Base-by-base conservation (phyloP, 1,140 invertebrate genomes). In the Drosophila miranda region DNA sequence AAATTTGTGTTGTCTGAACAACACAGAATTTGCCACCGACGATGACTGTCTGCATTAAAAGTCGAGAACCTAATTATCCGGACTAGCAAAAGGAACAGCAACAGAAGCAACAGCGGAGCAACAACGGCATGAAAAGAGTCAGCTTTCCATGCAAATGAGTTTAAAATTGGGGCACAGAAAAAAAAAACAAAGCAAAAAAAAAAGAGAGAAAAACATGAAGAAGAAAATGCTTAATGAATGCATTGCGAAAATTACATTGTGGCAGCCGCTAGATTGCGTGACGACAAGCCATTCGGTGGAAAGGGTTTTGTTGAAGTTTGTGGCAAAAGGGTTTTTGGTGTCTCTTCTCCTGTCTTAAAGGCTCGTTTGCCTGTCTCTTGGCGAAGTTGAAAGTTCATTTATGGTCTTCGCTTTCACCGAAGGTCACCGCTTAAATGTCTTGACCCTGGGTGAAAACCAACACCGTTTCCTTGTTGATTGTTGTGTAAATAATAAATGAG, bases 61-160 rank as follows among this genome's bases (percentile, higher is more conserved):
- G 43, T 68, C 28, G 43, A 30, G 64, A 50, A 78, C 55, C 63
- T 79, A 80, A 80, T 79, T 80, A 61, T 45, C 44, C 53, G 26
- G 34, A 38, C 58, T 62, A 45, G 1, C 58, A 44, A 59, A 14
- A 14, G 43, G 43, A 38, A 8, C 30, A 30, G 30, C 30, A 9
- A 9, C 28, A 30, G 28, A 8, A 30, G 28, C 28, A 30, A 3
- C 30, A 8, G 3, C 8, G 8, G 8, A 38, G 34, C 34, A 11
- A 19, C 52, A 41, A 21, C 8, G 34, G 44, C 52, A 26, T 45
- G 64, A 3, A 23, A 48, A 11, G 44, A 69, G 51, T 56, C 43
- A 69, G 41, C 41, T 69, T 69, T 46, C 62, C 60, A 79, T 76
- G 71, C 71, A 80, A 79, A 80, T 80, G 57, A 63, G 75, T 59